A percentile compares a stretch with the other conserved stretches of the same genome.
Evolutionary conservation across 2,113 vertebrate genomes (phyloP).

Genomic region (Chaetura pelagica): DNA sequence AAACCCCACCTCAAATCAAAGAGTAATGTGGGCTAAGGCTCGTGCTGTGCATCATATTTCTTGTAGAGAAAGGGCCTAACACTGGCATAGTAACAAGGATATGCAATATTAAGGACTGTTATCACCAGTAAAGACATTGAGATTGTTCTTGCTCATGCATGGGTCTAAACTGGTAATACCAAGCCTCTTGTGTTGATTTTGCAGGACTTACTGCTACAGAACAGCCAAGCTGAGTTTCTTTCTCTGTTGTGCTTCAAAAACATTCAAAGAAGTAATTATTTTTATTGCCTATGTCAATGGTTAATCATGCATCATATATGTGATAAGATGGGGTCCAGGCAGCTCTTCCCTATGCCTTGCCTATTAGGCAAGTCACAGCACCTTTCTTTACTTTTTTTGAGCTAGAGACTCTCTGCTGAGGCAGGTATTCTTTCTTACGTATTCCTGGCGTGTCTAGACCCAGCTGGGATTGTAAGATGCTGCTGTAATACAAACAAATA

Average conservation of each 20-base stretch:
- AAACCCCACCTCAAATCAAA: neutral
- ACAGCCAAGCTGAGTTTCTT: neutral
- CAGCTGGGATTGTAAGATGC: conserved; percentile 61
- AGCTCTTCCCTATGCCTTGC: neutral
- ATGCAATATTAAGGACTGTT: neutral
- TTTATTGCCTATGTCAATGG: neutral
- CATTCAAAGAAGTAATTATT: neutral
- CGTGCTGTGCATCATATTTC: neutral
- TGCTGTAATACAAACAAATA: conserved; percentile 62
- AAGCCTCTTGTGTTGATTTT: neutral
- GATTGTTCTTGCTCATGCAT: neutral
- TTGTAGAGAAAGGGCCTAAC: neutral
- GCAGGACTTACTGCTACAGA: neutral
- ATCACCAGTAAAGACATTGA: neutral
- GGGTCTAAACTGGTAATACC: neutral
- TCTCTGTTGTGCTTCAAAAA: neutral
- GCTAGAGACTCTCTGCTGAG: conserved; percentile 17
- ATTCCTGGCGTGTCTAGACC: conserved; percentile 25
- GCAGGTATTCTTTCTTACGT: conserved; percentile 14
- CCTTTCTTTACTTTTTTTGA: neutral
- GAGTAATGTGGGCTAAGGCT: neutral
- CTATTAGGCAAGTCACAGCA: neutral
- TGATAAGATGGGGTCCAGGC: neutral
- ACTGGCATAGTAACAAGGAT: neutral
- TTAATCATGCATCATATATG: neutral